Evolutionary conservation across 2,113 vertebrate species (phyloP), one percentile per base, ranked within the genome.

Genomic region (Poicephalus gulielmi): DNA sequence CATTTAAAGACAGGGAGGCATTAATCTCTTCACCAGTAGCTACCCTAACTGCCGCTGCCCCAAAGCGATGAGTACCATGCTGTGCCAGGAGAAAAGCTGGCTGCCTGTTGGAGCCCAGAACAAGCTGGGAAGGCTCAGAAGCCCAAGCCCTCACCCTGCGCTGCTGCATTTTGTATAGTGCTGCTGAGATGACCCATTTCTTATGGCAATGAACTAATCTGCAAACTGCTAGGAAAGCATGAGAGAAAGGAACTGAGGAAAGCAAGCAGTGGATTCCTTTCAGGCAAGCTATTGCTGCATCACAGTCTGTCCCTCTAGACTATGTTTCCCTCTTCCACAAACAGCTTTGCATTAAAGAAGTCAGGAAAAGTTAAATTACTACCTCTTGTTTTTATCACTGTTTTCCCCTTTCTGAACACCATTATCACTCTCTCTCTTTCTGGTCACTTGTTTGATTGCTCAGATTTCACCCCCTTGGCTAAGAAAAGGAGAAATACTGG

Each of bases 231-330:
- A 52, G 75, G 39, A 88, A 92, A 81, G 37, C 33, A 4, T 7
- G 41, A 95, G 85, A 73, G 67, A 92, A 94, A 52, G 88, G 76
- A 83, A 50, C 53, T 33, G 39, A 31, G 20, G 33, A 89, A 88
- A 80, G 84, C 39, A 35, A 81, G 22, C n/a, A 75, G 37, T 13
- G 13, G 31, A 43, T 41, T 84, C 46, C 49, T 93, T 66, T 53
- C 5, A 6, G 46, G 18, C 11, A 75, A 50, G 14, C 35, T 87
- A n/a, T 20, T 33, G 24, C 59, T 63, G 69, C 7, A 2, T 90
- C 75, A 75, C 27, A 71, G 24, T 43, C 46, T 37, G 13, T 88
- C 60, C 47, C 73, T 68, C 37, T 78, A 69, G 77, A 86, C 41
- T 74, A 7, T 17, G 23, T 17, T 92, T 88, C 33, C 24, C 13